phyloP scores from a whole-genome alignment of 2,113 vertebrate species.

The Eolophus roseicapilla region DNA sequence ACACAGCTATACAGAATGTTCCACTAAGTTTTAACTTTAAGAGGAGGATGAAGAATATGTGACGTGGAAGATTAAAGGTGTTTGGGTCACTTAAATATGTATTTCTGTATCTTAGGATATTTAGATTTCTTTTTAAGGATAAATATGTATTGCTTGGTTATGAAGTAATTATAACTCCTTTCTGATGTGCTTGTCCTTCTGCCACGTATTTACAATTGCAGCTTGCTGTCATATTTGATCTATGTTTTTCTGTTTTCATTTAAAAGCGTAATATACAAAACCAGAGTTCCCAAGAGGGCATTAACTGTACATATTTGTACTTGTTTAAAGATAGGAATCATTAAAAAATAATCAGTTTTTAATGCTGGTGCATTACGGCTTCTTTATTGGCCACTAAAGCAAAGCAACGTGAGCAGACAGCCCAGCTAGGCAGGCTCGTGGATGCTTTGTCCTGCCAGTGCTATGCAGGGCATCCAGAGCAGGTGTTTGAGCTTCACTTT shows the following conservation, averaged over 20 bases:
- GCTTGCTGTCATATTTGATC: background rate
- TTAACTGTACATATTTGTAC: background rate
- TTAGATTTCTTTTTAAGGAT: background rate
- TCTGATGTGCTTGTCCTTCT: background rate
- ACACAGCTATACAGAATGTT: background rate
- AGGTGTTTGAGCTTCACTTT: background rate
- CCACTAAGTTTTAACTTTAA: background rate
- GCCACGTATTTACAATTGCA: background rate
- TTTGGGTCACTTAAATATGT: background rate
- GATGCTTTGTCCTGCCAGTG: background rate
- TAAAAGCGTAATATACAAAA: background rate
- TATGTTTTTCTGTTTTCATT: background rate
- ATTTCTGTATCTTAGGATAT: background rate
- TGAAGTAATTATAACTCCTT: background rate
- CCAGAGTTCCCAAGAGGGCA: background rate
- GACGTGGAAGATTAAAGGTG: background rate
- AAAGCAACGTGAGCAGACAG: background rate
- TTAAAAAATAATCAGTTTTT: background rate
- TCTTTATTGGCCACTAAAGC: background rate
- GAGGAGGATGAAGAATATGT: background rate
- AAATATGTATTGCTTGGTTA: background rate
- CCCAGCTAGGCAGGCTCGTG: background rate
- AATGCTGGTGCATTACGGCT: background rate
- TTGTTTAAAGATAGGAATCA: background rate
- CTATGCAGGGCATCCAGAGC: rapidly evolving